A percentile compares a stretch with the other conserved stretches of the same genome.
Conservation (phyloP, 2,888 invertebrate genomes). For the Hyalella azteca region DNA sequence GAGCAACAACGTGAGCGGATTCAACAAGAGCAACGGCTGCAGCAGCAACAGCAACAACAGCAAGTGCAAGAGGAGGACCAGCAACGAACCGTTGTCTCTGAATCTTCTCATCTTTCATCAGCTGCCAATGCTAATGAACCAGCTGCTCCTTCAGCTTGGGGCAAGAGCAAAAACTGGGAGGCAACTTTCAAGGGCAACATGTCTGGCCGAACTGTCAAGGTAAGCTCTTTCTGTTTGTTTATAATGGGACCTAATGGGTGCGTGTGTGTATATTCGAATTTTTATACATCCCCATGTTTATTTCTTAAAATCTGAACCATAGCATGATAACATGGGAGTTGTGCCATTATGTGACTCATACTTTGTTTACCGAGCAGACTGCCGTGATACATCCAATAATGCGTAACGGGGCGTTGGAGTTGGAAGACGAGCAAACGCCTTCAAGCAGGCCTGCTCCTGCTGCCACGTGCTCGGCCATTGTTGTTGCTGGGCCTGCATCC, state of each 20-base stretch:
- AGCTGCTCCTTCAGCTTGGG: slow-evolving; percentile 52
- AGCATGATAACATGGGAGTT: too few species aligned
- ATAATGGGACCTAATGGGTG: background rate
- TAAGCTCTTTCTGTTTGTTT: background rate
- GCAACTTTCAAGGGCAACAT: slow-evolving; percentile 41
- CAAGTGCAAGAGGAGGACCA: too few species aligned
- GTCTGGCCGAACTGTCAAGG: background rate
- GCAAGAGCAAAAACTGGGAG: slow-evolving; percentile 56
- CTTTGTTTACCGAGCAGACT: background rate
- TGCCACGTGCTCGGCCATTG: slow-evolving; percentile 51
- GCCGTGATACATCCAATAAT: background rate
- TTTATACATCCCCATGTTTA: too few species aligned
- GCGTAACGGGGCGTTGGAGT: background rate
- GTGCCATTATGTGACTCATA: background rate
- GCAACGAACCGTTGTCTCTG: background rate
- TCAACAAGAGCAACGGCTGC: too few species aligned
- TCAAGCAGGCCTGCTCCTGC: slow-evolving; percentile 47
- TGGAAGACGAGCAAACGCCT: slow-evolving; percentile 1
- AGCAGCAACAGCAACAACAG: too few species aligned
- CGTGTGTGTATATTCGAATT: too few species aligned
- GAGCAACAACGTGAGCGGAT: too few species aligned
- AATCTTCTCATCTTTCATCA: too few species aligned
- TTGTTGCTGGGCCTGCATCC: slow-evolving; percentile 24
- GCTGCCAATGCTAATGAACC: background rate
- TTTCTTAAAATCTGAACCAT: too few species aligned